phyloP scores from a whole-genome alignment of 2,113 vertebrate species.

The Pungitius pungitius region DNA sequence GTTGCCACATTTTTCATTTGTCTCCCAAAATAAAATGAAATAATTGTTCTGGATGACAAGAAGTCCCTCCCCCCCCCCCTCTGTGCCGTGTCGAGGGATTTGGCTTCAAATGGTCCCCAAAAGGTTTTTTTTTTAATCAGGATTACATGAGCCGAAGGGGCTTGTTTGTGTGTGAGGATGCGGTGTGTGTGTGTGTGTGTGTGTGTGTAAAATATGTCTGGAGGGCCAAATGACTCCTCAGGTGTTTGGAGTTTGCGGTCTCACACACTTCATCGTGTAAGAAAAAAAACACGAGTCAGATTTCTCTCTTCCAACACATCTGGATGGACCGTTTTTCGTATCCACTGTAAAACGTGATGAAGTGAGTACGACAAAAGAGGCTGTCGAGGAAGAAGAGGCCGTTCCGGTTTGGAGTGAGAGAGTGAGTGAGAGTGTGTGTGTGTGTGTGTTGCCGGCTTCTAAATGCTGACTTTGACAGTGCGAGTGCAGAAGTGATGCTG shows the following conservation, averaged over 20 bases:
- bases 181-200: neutral
- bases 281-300: neutral
- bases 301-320: neutral
- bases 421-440: neutral
- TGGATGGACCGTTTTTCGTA: neutral
- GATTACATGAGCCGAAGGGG: conserved; percentile 44
- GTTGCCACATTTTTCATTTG: conserved; percentile 8
- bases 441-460: conserved; percentile 31
- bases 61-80: no score
- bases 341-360: conserved; percentile 10
- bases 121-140: conserved; percentile 57
- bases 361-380: conserved; percentile 2
- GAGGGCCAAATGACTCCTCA: conserved; percentile 8
- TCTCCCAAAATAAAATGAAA: conserved; percentile 58
- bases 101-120: conserved; percentile 57
- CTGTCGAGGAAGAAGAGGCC: conserved; percentile 8
- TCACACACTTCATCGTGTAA: conserved; percentile 11
- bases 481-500: conserved; percentile 64
- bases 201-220: neutral
- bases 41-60: conserved; percentile 74
- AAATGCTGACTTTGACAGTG: conserved; percentile 71
- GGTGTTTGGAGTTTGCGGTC: conserved; percentile 5
- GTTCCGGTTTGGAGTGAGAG: conserved; percentile 20
- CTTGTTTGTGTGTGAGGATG: neutral
- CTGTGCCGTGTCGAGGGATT: conserved; percentile 51